Evolutionary conservation across 30 jellyfish, hydroid and myxozoan species (phyloP).

Genomic region (Turritopsis dohrnii): DNA sequence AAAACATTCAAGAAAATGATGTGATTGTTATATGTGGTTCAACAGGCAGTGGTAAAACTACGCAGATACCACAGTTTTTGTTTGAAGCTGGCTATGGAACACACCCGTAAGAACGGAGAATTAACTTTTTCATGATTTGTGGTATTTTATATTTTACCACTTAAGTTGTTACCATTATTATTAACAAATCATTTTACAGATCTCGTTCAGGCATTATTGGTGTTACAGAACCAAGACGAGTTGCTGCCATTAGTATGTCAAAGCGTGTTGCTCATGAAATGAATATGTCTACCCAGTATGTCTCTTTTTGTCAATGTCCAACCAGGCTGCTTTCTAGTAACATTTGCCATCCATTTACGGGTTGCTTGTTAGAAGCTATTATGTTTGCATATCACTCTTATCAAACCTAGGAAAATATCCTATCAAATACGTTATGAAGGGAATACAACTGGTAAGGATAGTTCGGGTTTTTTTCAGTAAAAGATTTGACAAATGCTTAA

Average conservation of each 20-base stretch:
- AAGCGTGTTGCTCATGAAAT: conserved; percentile 93
- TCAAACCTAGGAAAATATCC: conserved; percentile 57
- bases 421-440: conserved; percentile 98
- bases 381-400: not conserved
- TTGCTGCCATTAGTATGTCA: conserved; percentile 98
- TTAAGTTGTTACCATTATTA: too few relatives aligned
- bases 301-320: not conserved
- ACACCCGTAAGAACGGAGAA: conserved; percentile 44
- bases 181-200: conserved; percentile 24
- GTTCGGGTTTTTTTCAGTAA: not conserved
- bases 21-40: conserved; percentile 93
- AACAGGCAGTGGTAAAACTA: conserved; percentile 99
- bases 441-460: conserved; percentile 61
- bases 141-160: not conserved
- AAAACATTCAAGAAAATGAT: conserved; percentile 67
- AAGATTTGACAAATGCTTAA: not conserved
- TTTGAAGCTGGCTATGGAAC: conserved; percentile 96
- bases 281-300: conserved; percentile 61
- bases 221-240: conserved; percentile 98
- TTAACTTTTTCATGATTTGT: not conserved
- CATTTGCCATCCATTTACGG: not conserved
- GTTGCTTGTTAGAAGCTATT: not conserved
- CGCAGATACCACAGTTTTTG: conserved; percentile 98
- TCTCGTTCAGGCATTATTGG: conserved; percentile 90
- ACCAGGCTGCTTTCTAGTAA: not conserved